Evolutionary conservation across 2,888 invertebrate genomes (phyloP), one percentile per base, ranked within the genome.

Genomic region (Aphodius granarius): DNA sequence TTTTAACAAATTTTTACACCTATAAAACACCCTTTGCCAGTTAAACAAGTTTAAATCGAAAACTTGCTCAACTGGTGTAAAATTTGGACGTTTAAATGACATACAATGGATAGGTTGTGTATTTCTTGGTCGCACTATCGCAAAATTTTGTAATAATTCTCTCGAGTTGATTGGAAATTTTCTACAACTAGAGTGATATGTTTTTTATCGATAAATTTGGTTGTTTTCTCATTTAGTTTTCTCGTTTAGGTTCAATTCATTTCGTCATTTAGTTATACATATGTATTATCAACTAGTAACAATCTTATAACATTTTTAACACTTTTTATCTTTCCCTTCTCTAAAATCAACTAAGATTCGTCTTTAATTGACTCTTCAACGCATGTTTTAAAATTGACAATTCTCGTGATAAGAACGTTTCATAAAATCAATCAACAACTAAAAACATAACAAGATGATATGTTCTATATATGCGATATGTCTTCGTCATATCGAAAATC

Each of bases 181-280:
- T 22, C 73, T 80, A 81, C 80, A 68, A 71, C 75, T 83, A 82
- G 81, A 79, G 80, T 83, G 83, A 82, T 79, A 81, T 81, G 78
- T 79, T 78, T 78, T 77, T 78, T 73, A 74, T 77, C 80, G 81
- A 81, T 81, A 81, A 77, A 73, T 73, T 80, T 81, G 80, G 80
- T 80, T 80, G 72, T 74, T 74, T 75, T 71, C 62, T n/a, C n/a
- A n/a, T n/a, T n/a, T n/a, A n/a, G n/a, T n/a, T 70, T 70, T 71
- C 66, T 72, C 21, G 13, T 63, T 76, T 68, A 19, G 20, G 19
- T 68, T 68, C 17, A 18, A 65, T 68, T 68, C 22, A 20, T 68
- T n/a, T n/a, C n/a, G n/a, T n/a, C n/a, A n/a, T n/a, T n/a, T n/a
- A n/a, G n/a, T n/a, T n/a, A n/a, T n/a, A n/a, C n/a, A n/a, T n/a